phyloP scores from a whole-genome alignment of 2,888 invertebrate species.

The Zonitis immaculata region DNA sequence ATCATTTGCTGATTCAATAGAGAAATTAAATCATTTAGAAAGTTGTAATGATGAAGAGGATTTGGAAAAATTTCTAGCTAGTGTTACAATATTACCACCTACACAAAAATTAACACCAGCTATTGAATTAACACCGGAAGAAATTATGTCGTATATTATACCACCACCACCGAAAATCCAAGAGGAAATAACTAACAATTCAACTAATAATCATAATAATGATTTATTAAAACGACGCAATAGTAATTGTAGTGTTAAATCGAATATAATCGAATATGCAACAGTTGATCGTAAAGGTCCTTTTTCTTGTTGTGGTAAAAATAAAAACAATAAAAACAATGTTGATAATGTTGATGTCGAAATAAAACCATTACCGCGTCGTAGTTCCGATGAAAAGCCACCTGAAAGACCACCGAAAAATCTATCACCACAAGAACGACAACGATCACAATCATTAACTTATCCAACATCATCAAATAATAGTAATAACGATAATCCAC shows the following conservation, averaged over 20 bases:
- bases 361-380: conserved; percentile 62
- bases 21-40: conserved; percentile 41
- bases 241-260: conserved; percentile 53
- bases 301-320: conserved; percentile 66
- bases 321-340: conserved; percentile 50
- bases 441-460: conserved; percentile 54
- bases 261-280: conserved; percentile 64
- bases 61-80: conserved; percentile 78
- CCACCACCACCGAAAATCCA: conserved; percentile 65
- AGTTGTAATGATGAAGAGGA: conserved; percentile 54
- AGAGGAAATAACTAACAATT: background rate
- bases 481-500: conserved; percentile 44
- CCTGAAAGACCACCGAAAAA: conserved; percentile 66
- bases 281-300: conserved; percentile 67
- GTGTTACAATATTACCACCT: conserved; percentile 77
- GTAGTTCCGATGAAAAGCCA: conserved; percentile 56
- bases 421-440: conserved; percentile 50
- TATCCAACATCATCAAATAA: conserved; percentile 12
- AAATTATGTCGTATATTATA: conserved; percentile 80
- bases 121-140: conserved; percentile 73
- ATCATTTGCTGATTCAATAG: conserved; percentile 66
- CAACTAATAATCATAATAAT: no score
- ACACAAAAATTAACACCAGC: conserved; percentile 69
- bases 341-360: conserved; percentile 40
- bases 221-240: conserved; percentile 44